Evolutionary conservation across 2,888 invertebrate species (phyloP).

Genomic region (Pseudolycoriella hygida): DNA sequence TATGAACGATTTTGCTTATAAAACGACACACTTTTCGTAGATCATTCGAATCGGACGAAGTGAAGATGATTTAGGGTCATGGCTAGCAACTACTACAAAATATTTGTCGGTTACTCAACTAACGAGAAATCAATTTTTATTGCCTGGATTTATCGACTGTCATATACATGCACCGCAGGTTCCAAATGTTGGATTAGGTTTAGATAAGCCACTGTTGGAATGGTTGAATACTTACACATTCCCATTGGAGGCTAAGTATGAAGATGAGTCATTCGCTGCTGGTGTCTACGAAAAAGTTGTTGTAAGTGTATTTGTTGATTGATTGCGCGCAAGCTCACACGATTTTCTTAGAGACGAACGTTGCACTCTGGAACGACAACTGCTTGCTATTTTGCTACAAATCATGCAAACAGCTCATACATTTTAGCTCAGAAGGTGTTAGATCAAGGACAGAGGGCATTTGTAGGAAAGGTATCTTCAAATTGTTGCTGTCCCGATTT

Average conservation of each 20-base stretch:
- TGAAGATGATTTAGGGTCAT: constrained; percentile 17
- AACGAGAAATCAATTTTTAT: constrained; percentile 43
- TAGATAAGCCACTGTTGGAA: constrained; percentile 60
- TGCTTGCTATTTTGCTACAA: constrained; percentile 73
- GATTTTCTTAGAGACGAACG: constrained; percentile 43
- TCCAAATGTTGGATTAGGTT: constrained; percentile 67
- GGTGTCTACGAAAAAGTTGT: constrained; percentile 59
- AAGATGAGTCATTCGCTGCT: constrained; percentile 46
- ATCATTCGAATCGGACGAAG: constrained; percentile 27
- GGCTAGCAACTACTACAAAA: constrained; percentile 4
- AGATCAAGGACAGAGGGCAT: constrained; percentile 56
- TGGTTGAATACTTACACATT: constrained; percentile 80
- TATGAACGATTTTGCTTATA: too few relatives aligned
- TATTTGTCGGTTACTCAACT: constrained; percentile 16
- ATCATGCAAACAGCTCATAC: constrained; percentile 50
- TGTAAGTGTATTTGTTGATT: constrained; percentile 34
- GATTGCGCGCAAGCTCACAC: neutral
- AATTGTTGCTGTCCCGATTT: constrained; percentile 23
- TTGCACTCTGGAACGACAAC: constrained; percentile 71
- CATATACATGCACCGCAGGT: constrained; percentile 85
- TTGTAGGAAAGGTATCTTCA: constrained; percentile 62
- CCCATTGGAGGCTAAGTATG: constrained; percentile 59
- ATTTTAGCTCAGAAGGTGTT: constrained; percentile 50
- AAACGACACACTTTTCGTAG: too few relatives aligned
- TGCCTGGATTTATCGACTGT: constrained; percentile 78